Percentiles rank a stretch among this genome's conserved stretches.
These are phyloP conservation scores for Laupala kohalensis DNA, from an alignment of 1,140 invertebrate species.

Conservation along the genomic window DNA sequence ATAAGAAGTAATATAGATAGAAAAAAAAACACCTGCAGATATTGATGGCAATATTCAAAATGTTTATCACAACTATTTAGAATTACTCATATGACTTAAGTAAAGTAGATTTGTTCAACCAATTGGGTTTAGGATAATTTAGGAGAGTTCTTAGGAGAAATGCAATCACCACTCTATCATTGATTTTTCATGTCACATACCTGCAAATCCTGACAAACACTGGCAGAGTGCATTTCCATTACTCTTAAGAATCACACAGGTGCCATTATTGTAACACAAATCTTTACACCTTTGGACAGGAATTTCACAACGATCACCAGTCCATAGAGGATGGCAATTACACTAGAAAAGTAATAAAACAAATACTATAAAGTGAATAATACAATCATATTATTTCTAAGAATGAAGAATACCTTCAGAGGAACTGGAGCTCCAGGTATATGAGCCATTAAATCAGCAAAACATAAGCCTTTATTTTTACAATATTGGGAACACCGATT, in stretches of 20 bases:
- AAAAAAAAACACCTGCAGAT: too few species aligned
- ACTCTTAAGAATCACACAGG: slow-evolving; percentile 28
- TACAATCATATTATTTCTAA: neutral
- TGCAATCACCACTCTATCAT: too few species aligned
- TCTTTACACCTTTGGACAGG: slow-evolving; percentile 35
- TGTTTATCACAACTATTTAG: too few species aligned
- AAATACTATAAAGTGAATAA: neutral
- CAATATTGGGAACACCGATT: slow-evolving; percentile 50
- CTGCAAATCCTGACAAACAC: slow-evolving; percentile 31
- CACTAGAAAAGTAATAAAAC: slow-evolving; percentile 27
- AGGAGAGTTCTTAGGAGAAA: too few species aligned
- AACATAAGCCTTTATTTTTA: slow-evolving; percentile 46
- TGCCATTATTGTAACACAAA: slow-evolving; percentile 40
- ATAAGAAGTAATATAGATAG: too few species aligned
- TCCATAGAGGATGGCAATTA: slow-evolving; percentile 46
- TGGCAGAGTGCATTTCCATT: slow-evolving; percentile 27
- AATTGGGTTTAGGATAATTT: too few species aligned
- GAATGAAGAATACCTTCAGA: slow-evolving; percentile 20
- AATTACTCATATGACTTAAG: too few species aligned
- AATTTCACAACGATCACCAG: slow-evolving; percentile 49
- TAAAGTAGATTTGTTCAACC: too few species aligned
- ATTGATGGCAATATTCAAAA: too few species aligned
- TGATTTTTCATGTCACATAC: too few species aligned
- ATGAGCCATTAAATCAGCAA: slow-evolving; percentile 26
- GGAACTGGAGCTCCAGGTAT: slow-evolving; percentile 19